Evolutionary conservation across 1,140 invertebrate genomes (phyloP).

Genomic region (Triops longicaudatus): DNA sequence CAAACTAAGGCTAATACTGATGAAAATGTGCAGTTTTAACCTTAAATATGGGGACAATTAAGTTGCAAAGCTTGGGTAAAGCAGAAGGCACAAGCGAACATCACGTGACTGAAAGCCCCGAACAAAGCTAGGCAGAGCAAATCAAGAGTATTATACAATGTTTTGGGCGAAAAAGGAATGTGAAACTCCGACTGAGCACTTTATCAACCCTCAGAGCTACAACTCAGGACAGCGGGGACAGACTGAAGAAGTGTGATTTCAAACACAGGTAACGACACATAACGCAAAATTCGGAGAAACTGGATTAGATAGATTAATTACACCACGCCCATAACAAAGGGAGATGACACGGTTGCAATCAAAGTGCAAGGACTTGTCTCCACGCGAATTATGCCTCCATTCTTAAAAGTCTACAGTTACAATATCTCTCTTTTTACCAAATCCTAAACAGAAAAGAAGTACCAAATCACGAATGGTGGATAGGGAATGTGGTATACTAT

Average conservation of each 20-base stretch:
- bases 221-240: background rate
- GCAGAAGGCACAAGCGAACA: slow-evolving; percentile 14
- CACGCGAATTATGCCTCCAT: background rate
- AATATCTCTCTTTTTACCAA: background rate
- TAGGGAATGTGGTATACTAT: background rate
- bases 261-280: slow-evolving; percentile 1
- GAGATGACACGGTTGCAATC: background rate
- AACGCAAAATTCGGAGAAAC: slow-evolving; percentile 1
- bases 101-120: slow-evolving; percentile 13
- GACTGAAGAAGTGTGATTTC: background rate
- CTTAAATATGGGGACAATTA: slow-evolving; percentile 12
- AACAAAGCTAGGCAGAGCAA: slow-evolving; percentile 14
- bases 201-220: background rate
- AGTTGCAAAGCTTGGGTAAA: slow-evolving; percentile 9
- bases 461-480: background rate
- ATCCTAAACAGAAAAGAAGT: background rate
- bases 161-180: slow-evolving; percentile 4
- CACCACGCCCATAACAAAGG: slow-evolving; percentile 5
- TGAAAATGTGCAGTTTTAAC: slow-evolving; percentile 12
- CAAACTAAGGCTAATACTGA: slow-evolving; percentile 15
- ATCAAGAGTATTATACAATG: slow-evolving; percentile 9
- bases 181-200: background rate
- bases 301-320: slow-evolving; percentile 12
- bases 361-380: background rate
- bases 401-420: background rate